phyloP scores from a whole-genome alignment of 2,113 vertebrate genomes.

The Hippoglossus stenolepis region DNA sequence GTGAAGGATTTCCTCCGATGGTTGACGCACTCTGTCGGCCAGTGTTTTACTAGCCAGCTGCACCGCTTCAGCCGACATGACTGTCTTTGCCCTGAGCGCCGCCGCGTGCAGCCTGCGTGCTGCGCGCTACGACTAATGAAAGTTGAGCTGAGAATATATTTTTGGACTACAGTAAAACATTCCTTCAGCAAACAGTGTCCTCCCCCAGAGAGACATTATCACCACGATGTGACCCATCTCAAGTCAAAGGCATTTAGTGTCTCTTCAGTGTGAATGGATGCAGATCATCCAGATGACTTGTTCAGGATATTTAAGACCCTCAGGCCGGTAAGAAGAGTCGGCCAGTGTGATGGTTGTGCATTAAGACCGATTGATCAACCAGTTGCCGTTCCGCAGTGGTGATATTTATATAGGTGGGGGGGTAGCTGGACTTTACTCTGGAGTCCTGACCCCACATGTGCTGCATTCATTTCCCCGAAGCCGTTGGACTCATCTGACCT shows the following conservation, averaged over 20 bases:
- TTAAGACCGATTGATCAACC: conserved; percentile 59
- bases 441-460: conserved; percentile 58
- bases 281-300: conserved; percentile 54
- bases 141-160: conserved; percentile 67
- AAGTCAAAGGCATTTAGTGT: conserved; percentile 59
- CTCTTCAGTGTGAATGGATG: conserved; percentile 47
- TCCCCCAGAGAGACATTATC: conserved; percentile 53
- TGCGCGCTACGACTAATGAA: conserved; percentile 59
- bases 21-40: conserved; percentile 56
- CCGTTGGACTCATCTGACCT: conserved; percentile 63
- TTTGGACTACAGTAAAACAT: conserved; percentile 69
- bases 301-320: conserved; percentile 43
- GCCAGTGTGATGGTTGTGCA: conserved; percentile 25
- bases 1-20: conserved; percentile 57
- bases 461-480: conserved; percentile 50
- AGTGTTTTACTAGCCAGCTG: conserved; percentile 58
- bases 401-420: conserved; percentile 43
- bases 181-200: conserved; percentile 56
- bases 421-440: conserved; percentile 44
- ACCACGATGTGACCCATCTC: conserved; percentile 49
- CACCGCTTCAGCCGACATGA: conserved; percentile 39
- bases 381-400: conserved; percentile 47
- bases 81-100: conserved; percentile 31
- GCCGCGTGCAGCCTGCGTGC: conserved; percentile 39
- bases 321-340: conserved; percentile 34